These are phyloP conservation scores for Microvelia longipes DNA, from an alignment of 1,140 invertebrate species.

Conservation along the genomic window DNA sequence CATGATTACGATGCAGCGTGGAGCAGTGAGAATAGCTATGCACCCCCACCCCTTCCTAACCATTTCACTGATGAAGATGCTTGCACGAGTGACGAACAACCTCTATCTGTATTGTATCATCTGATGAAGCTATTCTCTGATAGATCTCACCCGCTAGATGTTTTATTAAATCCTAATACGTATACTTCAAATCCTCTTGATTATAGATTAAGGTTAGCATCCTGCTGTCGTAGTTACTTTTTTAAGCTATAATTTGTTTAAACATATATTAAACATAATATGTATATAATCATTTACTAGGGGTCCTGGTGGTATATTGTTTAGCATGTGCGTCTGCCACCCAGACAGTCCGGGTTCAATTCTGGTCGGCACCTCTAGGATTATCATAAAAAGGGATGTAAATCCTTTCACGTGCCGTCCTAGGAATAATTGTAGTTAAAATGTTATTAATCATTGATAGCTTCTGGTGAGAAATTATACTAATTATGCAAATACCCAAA, in stretches of 20 bases:
- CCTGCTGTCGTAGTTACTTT: slow-evolving; percentile 7
- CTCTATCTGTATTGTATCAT: slow-evolving; percentile 61
- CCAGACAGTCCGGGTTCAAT: too few relatives aligned
- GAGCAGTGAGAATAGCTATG: slow-evolving; percentile 32
- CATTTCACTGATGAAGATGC: slow-evolving; percentile 35
- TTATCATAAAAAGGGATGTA: too few relatives aligned
- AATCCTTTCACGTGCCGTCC: too few relatives aligned
- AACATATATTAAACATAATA: too few relatives aligned
- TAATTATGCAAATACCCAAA: too few relatives aligned
- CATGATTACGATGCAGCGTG: slow-evolving; percentile 48
- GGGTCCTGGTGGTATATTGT: too few relatives aligned
- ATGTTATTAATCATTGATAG: too few relatives aligned
- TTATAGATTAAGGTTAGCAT: slow-evolving; percentile 48
- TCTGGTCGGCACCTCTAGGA: too few relatives aligned
- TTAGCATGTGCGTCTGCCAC: too few relatives aligned
- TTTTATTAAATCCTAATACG: slow-evolving; percentile 54
- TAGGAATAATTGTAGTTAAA: too few relatives aligned
- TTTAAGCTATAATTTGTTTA: slow-evolving; percentile 7
- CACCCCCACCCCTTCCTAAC: slow-evolving; percentile 36
- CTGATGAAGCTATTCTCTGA: slow-evolving; percentile 58
- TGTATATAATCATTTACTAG: too few relatives aligned
- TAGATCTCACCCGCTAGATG: slow-evolving; percentile 44
- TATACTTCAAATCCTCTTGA: slow-evolving; percentile 67
- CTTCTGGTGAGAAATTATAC: too few relatives aligned
- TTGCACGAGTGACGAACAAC: slow-evolving; percentile 20